Evolutionary conservation across 2,888 invertebrate species (phyloP).

Genomic region (Drosophila borealis): DNA sequence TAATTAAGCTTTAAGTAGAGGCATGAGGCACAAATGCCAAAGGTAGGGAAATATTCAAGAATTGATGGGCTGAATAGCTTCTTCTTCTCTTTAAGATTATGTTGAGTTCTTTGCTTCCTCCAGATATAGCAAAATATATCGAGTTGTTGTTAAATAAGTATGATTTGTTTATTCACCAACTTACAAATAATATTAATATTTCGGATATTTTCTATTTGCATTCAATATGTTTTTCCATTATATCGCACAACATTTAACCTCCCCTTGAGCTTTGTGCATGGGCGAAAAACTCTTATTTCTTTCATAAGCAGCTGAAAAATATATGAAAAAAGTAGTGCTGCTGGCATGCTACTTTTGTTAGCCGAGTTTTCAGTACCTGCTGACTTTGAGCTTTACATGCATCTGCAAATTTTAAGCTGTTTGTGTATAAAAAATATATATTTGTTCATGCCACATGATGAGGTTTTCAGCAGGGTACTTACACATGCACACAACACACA

Average conservation of each 20-base stretch:
- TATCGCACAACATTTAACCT: too few relatives aligned
- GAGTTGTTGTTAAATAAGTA: too few relatives aligned
- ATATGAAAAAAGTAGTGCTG: not conserved
- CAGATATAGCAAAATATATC: too few relatives aligned
- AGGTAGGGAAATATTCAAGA: too few relatives aligned
- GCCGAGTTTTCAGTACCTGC: not conserved
- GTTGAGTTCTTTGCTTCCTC: too few relatives aligned
- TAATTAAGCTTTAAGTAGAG: too few relatives aligned
- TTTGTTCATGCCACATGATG: not conserved
- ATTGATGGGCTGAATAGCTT: too few relatives aligned
- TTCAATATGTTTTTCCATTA: not conserved
- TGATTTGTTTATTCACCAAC: too few relatives aligned
- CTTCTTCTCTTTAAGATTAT: too few relatives aligned
- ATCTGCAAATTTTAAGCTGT: not conserved
- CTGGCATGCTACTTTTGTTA: not conserved
- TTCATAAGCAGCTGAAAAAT: not conserved
- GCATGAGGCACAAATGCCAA: too few relatives aligned
- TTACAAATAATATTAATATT: too few relatives aligned
- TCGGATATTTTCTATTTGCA: not conserved
- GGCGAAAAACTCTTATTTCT: not conserved
- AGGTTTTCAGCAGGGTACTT: conserved; percentile 11
- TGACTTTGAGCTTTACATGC: conserved; percentile 2
- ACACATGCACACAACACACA: not conserved
- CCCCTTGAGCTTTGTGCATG: not conserved
- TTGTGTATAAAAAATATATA: not conserved